phyloP scores from a whole-genome alignment of 2,797 vertebrate genomes.

The Chromis chromis region DNA sequence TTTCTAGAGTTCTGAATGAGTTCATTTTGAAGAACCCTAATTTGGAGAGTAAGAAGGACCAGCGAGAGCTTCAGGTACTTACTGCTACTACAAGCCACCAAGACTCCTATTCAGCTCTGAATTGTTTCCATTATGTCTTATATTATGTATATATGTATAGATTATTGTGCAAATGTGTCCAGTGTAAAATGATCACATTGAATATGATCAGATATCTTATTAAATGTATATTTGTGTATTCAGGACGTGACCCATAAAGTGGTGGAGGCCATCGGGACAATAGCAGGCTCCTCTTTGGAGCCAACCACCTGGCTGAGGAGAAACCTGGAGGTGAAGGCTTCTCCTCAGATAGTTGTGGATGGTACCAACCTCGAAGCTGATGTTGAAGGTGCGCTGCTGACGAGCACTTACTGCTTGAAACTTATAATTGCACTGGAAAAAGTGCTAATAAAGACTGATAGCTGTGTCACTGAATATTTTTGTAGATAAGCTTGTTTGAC shows the following conservation, averaged over 20 bases:
- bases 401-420: neutral
- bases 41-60: slow-evolving; percentile 98
- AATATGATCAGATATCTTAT: neutral
- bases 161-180: neutral
- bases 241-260: slow-evolving; percentile 98
- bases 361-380: slow-evolving; percentile 92
- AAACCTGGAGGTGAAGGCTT: slow-evolving; percentile 97
- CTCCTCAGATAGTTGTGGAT: slow-evolving; percentile 96
- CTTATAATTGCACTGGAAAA: neutral
- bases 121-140: slow-evolving; percentile 8
- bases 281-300: slow-evolving; percentile 97
- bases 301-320: slow-evolving; percentile 98
- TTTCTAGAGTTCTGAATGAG: slow-evolving; percentile 93
- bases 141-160: neutral
- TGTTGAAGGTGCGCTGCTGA: slow-evolving; percentile 89
- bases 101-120: neutral
- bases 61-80: slow-evolving; percentile 96
- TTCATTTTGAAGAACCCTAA: slow-evolving; percentile 99
- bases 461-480: neutral
- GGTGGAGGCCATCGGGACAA: slow-evolving; percentile 95
- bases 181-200: neutral
- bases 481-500: neutral
- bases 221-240: slow-evolving; percentile 18
- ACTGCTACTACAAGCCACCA: neutral
- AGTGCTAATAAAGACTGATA: neutral